Evolutionary conservation across 1,140 invertebrate genomes (phyloP).

Genomic region (Oedothorax gibbosus): DNA sequence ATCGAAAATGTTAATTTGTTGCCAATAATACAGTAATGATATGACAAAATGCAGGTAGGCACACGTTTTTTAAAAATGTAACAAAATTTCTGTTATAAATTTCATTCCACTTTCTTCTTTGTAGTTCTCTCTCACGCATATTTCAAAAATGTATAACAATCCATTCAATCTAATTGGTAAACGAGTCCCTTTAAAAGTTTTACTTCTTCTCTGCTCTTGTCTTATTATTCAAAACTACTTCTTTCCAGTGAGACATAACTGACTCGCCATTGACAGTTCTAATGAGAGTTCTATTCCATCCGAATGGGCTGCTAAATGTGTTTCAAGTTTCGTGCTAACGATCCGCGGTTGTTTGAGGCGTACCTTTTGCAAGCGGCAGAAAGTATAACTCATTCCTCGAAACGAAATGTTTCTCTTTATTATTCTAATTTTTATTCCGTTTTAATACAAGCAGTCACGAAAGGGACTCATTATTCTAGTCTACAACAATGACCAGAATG

Average conservation of each 20-base stretch:
- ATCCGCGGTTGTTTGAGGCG: background rate
- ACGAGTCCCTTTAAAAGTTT: background rate
- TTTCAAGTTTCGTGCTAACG: conserved; percentile 35
- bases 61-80: too few species aligned
- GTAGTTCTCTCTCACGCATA: too few species aligned
- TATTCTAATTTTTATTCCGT: conserved; percentile 48
- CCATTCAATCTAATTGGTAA: too few species aligned
- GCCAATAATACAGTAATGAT: too few species aligned
- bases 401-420: conserved; percentile 47
- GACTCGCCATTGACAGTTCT: conserved; percentile 4
- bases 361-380: background rate
- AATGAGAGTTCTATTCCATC: conserved; percentile 28
- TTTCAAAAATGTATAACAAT: too few species aligned
- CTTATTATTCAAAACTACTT: background rate
- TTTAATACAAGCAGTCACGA: conserved; percentile 39
- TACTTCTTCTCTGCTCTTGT: background rate
- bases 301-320: conserved; percentile 21
- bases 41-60: too few species aligned
- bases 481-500: conserved; percentile 41
- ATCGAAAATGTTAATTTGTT: too few species aligned
- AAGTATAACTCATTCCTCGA: conserved; percentile 35
- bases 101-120: too few species aligned
- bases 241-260: background rate
- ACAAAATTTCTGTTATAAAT: too few species aligned
- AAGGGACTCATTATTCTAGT: conserved; percentile 38